phyloP scores from a whole-genome alignment of 1,140 invertebrate genomes.

The Trichonephila inaurata region DNA sequence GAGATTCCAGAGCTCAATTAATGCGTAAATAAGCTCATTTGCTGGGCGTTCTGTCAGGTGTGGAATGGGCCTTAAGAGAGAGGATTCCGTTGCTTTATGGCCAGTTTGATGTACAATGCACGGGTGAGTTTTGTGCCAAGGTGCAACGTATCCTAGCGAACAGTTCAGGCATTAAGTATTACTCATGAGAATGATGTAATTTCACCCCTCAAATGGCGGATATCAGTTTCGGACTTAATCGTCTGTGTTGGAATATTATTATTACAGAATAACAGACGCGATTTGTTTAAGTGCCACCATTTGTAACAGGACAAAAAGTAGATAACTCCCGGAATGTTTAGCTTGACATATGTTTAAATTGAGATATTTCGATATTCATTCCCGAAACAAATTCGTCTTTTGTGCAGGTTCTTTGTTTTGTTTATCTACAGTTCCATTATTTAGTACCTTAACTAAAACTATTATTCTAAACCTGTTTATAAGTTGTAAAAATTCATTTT shows the following conservation, averaged over 20 bases:
- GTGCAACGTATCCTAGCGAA: neutral
- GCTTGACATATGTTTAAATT: too few relatives aligned
- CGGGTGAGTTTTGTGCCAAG: neutral
- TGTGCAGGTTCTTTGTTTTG: too few relatives aligned
- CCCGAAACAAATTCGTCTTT: too few relatives aligned
- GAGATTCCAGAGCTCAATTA: constrained; percentile 34
- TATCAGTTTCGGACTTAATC: constrained; percentile 19
- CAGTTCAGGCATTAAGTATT: neutral
- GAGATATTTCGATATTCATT: too few relatives aligned
- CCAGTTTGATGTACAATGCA: constrained; percentile 10
- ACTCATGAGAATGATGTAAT: constrained; percentile 31
- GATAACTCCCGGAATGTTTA: too few relatives aligned
- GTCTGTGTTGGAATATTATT: neutral
- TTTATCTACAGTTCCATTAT: too few relatives aligned
- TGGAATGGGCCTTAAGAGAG: constrained; percentile 1
- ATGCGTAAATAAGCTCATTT: constrained; percentile 41
- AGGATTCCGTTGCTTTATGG: constrained; percentile 28
- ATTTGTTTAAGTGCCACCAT: neutral
- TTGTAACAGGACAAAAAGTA: neutral
- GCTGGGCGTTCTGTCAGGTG: constrained; percentile 3
- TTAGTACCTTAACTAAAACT: too few relatives aligned
- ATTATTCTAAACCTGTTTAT: too few relatives aligned
- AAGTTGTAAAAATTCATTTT: too few relatives aligned
- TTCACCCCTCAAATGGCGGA: constrained; percentile 23
- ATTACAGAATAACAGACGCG: neutral